These are phyloP conservation scores for Ephestia elutella DNA, from an alignment of 1,140 invertebrate species.

Conservation along the genomic window DNA sequence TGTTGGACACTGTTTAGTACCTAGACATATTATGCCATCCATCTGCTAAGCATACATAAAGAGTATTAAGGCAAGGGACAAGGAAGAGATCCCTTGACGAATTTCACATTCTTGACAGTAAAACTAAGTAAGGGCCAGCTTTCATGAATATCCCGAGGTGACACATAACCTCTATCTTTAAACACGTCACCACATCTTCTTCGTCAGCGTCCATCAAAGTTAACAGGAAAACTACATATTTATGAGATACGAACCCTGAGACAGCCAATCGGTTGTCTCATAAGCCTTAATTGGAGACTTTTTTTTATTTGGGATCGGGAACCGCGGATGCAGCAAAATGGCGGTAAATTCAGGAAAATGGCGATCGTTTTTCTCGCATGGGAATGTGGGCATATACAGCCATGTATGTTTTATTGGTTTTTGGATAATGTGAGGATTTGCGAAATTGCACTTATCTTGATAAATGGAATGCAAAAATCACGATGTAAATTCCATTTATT, in stretches of 20 bases:
- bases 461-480: too few species aligned
- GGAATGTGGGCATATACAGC: not conserved
- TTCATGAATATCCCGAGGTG: not conserved
- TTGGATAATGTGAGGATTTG: not conserved
- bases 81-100: too few species aligned
- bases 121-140: too few species aligned
- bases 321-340: not conserved
- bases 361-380: not conserved
- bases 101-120: too few species aligned
- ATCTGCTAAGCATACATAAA: too few species aligned
- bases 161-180: not conserved
- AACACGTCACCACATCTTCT: not conserved
- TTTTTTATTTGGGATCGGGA: not conserved
- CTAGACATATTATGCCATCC: too few species aligned
- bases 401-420: not conserved
- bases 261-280: not conserved
- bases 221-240: constrained; percentile 1
- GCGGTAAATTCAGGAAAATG: constrained; percentile 1
- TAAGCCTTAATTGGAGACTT: not conserved
- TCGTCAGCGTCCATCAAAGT: not conserved
- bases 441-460: too few species aligned
- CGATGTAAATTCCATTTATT: too few species aligned
- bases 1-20: too few species aligned
- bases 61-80: too few species aligned
- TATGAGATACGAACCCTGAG: not conserved